Evolutionary conservation across 1,140 invertebrate genomes (phyloP).

Genomic region (Cotesia typhae): DNA sequence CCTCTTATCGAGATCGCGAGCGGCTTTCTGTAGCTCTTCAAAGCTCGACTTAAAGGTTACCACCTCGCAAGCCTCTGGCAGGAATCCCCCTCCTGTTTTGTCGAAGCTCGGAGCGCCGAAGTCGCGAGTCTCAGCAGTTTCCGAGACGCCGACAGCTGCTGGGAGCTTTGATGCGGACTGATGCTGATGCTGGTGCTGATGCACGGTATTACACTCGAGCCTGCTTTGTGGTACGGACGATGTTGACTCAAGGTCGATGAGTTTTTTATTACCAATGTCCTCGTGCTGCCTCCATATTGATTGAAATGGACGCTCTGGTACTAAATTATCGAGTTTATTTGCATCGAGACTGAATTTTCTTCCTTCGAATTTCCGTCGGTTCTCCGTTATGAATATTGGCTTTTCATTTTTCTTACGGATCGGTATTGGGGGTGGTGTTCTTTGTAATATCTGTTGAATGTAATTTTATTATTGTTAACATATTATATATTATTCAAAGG

Average conservation of each 20-base stretch:
- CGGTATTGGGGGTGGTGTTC: slow-evolving; percentile 64
- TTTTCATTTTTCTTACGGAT: slow-evolving; percentile 62
- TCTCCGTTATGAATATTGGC: slow-evolving; percentile 42
- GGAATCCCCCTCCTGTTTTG: slow-evolving; percentile 25
- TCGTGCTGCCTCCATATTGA: background rate
- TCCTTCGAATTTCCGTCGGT: slow-evolving; percentile 35
- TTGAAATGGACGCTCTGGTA: background rate
- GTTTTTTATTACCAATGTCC: slow-evolving; percentile 28
- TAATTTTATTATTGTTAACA: background rate
- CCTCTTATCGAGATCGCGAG: slow-evolving; percentile 55
- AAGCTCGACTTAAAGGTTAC: slow-evolving; percentile 41
- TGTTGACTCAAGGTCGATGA: slow-evolving; percentile 39
- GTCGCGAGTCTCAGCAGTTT: slow-evolving; percentile 24
- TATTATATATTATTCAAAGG: too few species aligned
- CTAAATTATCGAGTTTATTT: background rate
- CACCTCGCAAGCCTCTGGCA: slow-evolving; percentile 22
- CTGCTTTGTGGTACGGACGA: background rate
- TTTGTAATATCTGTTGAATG: slow-evolving; percentile 42
- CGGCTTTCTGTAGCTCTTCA: slow-evolving; percentile 52
- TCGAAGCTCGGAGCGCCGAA: slow-evolving; percentile 21
- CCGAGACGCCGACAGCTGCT: background rate
- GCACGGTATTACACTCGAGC: background rate
- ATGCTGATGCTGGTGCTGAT: too few species aligned
- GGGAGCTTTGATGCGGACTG: background rate
- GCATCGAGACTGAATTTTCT: slow-evolving; percentile 21